Percentiles rank a stretch among this genome's conserved stretches.
These are phyloP conservation scores for Ovis canadensis DNA, from an alignment of 2,113 vertebrate species.

Conservation along the genomic window DNA sequence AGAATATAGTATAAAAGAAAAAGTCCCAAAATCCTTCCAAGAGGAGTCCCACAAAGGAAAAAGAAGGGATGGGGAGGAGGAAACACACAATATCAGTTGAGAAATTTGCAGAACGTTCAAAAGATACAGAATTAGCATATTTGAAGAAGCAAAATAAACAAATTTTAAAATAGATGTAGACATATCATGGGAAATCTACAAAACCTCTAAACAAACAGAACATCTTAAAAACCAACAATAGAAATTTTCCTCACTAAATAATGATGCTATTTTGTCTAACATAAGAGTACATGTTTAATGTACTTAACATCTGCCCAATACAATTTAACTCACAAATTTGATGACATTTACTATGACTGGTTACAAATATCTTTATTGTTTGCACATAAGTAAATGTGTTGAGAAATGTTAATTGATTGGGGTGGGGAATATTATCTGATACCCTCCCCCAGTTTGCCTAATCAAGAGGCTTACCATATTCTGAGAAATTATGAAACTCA, in stretches of 20 bases:
- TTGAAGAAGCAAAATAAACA: background rate
- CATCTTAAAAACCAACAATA: background rate
- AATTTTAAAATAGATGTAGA: background rate
- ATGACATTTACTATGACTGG: background rate
- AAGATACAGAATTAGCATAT: background rate
- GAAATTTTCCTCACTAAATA: background rate
- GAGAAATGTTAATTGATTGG: background rate
- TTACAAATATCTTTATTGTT: background rate
- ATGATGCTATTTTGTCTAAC: background rate
- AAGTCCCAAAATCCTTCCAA: background rate
- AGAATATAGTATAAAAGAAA: background rate
- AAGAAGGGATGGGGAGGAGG: background rate
- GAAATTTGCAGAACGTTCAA: background rate
- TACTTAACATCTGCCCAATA: background rate
- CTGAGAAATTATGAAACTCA: background rate
- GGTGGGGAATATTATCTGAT: background rate
- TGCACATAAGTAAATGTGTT: background rate
- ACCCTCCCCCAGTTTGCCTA: background rate
- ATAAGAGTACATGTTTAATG: background rate
- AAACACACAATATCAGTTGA: background rate
- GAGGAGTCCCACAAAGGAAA: background rate
- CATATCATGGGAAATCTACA: background rate
- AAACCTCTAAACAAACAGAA: background rate
- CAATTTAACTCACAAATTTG: background rate
- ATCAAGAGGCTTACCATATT: background rate